Base-by-base conservation (phyloP, 2,888 invertebrate genomes). In the Papilio protenor region DNA sequence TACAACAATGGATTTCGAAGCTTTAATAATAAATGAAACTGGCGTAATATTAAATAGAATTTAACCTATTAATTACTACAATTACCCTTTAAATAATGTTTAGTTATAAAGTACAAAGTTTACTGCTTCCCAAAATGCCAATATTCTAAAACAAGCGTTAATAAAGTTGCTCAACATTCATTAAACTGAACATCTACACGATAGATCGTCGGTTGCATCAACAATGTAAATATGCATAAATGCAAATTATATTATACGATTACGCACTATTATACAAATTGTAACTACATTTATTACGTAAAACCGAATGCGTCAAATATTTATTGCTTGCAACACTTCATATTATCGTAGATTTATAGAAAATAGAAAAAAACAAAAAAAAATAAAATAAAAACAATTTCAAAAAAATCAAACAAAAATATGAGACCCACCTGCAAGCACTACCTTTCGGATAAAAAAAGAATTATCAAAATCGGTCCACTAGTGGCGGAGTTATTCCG, bases 121-220 rank as follows among this genome's bases (percentile, higher is more conserved):
- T n/a, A 59, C 10, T 61, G 57, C 27, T 18, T 74, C 47, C 47
- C 61, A 21, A 74, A 74, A 61, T 66, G 66, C 3, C 66, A 66
- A 33, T 18, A 66, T n/a, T 66, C n/a, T 66, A 18, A 23, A 61
- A 59, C 47, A 61, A 61, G 21, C 27, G 27, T 18, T 61, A 74
- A 74, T 61, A 74, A 59, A 27, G 11, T 74, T 74, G 27, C 73
- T 4, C 27, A 74, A 74, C 45, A 73, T 21, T 64, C 49, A 18
- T 64, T 47, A 61, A 55, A 55, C 27, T 55, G 27, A 57, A 40
- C 23, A 10, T 6, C 5, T 12, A 45, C 27, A 74, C 27, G 27
- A 27, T 27, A 27, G 27, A 40, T 64, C 33, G 10, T 64, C 64
- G 6, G 61, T 64, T 61, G 10, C 73, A 59, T 61, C 47, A 47